A percentile compares a stretch with the other conserved stretches of the same genome.
phyloP scores from a whole-genome alignment of 1,140 invertebrate species.

The Chrysomallon squamiferum region DNA sequence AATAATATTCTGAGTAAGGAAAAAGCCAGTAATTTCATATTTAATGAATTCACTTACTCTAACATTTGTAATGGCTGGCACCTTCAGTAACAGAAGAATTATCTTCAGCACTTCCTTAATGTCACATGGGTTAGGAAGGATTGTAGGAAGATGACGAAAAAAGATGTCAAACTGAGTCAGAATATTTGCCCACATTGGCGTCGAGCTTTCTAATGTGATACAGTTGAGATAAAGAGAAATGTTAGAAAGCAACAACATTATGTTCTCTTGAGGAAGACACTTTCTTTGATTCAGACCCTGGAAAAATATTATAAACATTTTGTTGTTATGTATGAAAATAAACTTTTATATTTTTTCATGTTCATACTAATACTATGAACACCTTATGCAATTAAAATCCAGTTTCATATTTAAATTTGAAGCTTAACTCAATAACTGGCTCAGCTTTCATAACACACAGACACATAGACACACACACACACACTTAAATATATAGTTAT shows the following conservation, averaged over 20 bases:
- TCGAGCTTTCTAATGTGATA: conserved; percentile 82
- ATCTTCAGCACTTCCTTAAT: conserved; percentile 81
- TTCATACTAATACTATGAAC: too few relatives aligned
- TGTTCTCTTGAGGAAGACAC: conserved; percentile 78
- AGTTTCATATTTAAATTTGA: too few relatives aligned
- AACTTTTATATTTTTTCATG: too few relatives aligned
- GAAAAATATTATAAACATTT: conserved; percentile 33
- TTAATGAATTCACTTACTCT: conserved; percentile 79
- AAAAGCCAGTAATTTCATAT: too few relatives aligned
- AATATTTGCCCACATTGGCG: conserved; percentile 78
- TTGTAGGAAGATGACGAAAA: conserved; percentile 77
- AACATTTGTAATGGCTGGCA: conserved; percentile 80
- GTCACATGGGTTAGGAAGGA: conserved; percentile 75
- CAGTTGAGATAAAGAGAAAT: conserved; percentile 92
- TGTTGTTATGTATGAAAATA: too few relatives aligned
- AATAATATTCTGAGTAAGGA: too few relatives aligned
- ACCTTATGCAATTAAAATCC: too few relatives aligned
- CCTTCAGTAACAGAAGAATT: conserved; percentile 83
- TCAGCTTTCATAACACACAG: too few relatives aligned
- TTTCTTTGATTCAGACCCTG: conserved; percentile 88
- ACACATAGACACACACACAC: too few relatives aligned
- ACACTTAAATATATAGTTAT: too few relatives aligned
- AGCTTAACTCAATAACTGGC: too few relatives aligned
- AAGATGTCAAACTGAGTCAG: conserved; percentile 85
- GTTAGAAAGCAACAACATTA: conserved; percentile 76